Conservation (phyloP, 2,888 invertebrate genomes). For the Tipula confusa region DNA sequence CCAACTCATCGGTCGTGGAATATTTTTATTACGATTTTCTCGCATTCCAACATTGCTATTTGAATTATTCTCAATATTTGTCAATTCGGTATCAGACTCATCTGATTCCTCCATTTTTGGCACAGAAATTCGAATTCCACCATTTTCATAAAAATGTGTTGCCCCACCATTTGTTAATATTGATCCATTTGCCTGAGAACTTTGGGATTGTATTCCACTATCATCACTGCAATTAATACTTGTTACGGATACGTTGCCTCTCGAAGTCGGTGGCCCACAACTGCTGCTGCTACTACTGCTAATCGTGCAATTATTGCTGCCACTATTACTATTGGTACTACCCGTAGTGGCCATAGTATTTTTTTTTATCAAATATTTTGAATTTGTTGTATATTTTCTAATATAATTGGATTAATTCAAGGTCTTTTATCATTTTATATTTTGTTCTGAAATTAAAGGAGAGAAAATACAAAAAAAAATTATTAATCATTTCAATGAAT, state of each 20-base stretch:
- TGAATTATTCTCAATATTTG: conserved; percentile 51
- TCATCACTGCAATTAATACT: conserved; percentile 61
- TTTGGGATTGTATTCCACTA: conserved; percentile 32
- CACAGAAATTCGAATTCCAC: conserved; percentile 41
- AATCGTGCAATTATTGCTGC: background rate
- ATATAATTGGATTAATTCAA: conserved; percentile 28
- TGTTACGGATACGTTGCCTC: conserved; percentile 68
- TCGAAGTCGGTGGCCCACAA: background rate
- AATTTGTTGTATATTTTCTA: background rate
- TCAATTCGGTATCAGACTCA: conserved; percentile 48
- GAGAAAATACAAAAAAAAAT: conserved; percentile 15
- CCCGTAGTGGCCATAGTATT: conserved; percentile 32
- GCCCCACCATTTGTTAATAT: conserved; percentile 29
- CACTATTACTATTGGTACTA: background rate
- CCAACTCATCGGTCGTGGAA: conserved; percentile 86
- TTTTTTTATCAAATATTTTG: background rate
- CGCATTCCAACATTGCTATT: conserved; percentile 34
- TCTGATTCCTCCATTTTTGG: conserved; percentile 45
- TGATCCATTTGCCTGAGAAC: conserved; percentile 38
- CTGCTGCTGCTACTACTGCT: background rate
- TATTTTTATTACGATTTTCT: conserved; percentile 42
- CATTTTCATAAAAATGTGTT: conserved; percentile 33
- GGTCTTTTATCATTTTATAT: conserved; percentile 27
- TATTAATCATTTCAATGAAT: conserved; percentile 26
- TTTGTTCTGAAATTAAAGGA: conserved; percentile 27